These are phyloP conservation scores for Acomys russatus DNA, from an alignment of 2,797 vertebrate species.

Conservation along the genomic window DNA sequence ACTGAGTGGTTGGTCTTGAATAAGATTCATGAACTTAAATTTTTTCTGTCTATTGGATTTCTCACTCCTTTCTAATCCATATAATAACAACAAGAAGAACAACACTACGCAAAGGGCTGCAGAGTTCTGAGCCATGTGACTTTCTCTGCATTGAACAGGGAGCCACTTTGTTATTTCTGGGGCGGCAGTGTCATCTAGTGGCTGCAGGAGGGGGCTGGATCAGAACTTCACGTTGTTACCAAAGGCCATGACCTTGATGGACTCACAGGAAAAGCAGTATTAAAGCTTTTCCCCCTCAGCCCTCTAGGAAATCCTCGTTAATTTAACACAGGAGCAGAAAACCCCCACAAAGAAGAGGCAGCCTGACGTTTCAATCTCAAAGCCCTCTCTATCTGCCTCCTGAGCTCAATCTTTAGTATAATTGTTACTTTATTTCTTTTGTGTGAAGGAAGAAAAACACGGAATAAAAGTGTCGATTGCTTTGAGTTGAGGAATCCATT, in stretches of 20 bases:
- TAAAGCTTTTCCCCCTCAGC: not conserved
- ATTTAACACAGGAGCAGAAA: not conserved
- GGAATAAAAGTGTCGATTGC: not conserved
- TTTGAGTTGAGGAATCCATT: slow-evolving; percentile 7
- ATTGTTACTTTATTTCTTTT: slow-evolving; percentile 24
- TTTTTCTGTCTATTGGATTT: slow-evolving; percentile 47
- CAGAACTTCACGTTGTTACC: slow-evolving; percentile 3
- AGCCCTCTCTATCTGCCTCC: not conserved
- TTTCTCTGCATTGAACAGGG: not conserved
- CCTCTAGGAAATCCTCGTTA: not conserved
- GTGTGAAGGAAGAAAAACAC: slow-evolving; percentile 6
- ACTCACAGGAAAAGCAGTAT: not conserved
- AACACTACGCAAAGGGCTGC: not conserved
- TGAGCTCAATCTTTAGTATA: not conserved
- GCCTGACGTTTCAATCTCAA: no score
- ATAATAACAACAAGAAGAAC: not conserved
- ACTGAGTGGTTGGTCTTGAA: not conserved
- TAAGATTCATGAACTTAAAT: not conserved
- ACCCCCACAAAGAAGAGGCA: not conserved
- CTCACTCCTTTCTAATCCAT: not conserved
- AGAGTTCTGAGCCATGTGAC: not conserved
- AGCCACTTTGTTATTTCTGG: not conserved
- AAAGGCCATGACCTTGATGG: not conserved
- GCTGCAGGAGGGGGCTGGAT: not conserved
- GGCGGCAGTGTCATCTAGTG: slow-evolving; percentile 31